Evolutionary conservation across 1,140 invertebrate genomes (phyloP).

Genomic region (Bombus superbus): DNA sequence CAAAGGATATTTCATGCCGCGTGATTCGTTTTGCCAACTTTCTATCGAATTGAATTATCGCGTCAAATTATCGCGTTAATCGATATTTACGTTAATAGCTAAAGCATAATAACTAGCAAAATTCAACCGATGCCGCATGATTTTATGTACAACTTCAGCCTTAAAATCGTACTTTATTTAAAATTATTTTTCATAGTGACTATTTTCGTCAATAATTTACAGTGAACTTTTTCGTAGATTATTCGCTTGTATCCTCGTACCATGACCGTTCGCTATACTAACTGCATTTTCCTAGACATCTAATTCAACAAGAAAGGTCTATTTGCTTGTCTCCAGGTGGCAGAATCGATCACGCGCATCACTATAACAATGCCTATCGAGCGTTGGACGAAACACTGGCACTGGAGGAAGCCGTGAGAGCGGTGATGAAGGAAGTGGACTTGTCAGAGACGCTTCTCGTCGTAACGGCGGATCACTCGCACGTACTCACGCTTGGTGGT

Average conservation of each 20-base stretch:
- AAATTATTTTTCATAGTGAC: background rate
- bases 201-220: background rate
- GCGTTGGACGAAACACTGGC: constrained; percentile 91
- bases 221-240: background rate
- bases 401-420: constrained; percentile 88
- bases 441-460: constrained; percentile 89
- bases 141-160: too few relatives aligned
- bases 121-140: background rate
- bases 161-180: too few relatives aligned
- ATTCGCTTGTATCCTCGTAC: background rate
- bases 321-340: constrained; percentile 84
- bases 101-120: background rate
- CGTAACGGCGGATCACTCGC: constrained; percentile 92
- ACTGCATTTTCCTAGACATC: background rate
- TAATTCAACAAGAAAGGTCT: background rate
- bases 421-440: constrained; percentile 87
- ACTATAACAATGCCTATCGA: constrained; percentile 89
- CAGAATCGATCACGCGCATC: constrained; percentile 93
- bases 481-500: constrained; percentile 91
- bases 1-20: background rate
- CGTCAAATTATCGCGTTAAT: background rate
- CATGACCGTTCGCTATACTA: background rate
- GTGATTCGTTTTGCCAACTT: background rate
- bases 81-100: background rate
- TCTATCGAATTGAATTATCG: background rate